phyloP scores from a whole-genome alignment of 2,113 vertebrate species.

The Petromus typicus region DNA sequence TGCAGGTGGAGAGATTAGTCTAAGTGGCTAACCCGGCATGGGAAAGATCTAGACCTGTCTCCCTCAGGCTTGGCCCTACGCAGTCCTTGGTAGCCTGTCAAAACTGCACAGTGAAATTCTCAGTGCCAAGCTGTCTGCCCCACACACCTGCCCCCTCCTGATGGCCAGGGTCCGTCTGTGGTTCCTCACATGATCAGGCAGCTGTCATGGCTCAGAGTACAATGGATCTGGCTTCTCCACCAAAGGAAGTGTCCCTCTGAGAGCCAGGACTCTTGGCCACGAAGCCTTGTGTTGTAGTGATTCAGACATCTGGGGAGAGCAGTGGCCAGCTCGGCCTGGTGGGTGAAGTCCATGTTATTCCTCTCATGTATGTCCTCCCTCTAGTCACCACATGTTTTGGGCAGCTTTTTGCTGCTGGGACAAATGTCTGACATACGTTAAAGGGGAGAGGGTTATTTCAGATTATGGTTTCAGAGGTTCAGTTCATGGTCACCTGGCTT shows the following conservation, averaged over 20 bases:
- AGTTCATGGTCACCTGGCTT: not conserved
- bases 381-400: not conserved
- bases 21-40: not conserved
- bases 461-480: not conserved
- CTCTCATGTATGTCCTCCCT: not conserved
- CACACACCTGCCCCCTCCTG: too few relatives aligned
- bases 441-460: not conserved
- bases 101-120: not conserved
- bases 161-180: too few relatives aligned
- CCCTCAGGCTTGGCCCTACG: not conserved
- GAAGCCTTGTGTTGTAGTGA: not conserved
- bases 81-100: not conserved
- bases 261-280: not conserved
- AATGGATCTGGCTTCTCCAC: not conserved
- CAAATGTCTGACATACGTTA: not conserved
- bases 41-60: not conserved
- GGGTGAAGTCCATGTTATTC: not conserved
- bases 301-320: not conserved
- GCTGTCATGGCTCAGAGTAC: not conserved
- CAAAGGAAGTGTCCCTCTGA: not conserved
- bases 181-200: not conserved
- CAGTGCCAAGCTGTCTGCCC: not conserved
- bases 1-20: too few relatives aligned
- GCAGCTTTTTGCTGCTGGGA: not conserved
- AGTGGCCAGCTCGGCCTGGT: not conserved